Evolutionary conservation across 2,797 vertebrate species (phyloP), one percentile per base, ranked within the genome.

Genomic region (Diplodus puntazzo): DNA sequence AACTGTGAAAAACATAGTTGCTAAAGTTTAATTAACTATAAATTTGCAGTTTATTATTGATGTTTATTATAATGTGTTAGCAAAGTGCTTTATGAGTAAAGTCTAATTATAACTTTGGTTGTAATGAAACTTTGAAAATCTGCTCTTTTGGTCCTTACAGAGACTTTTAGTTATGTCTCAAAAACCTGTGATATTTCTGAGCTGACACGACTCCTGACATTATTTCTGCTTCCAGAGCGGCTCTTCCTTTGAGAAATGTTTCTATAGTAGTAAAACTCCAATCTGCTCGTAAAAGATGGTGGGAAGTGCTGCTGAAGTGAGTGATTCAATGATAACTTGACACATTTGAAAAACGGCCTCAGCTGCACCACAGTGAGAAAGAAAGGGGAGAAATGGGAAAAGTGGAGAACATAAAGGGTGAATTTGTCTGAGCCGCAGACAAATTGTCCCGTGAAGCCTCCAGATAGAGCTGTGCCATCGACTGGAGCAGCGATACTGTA

Each of bases 201-300:
- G 27, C 7, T n/a, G 23, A 39, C 0, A 27, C 9, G 2, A 48
- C 23, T 5, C 5, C 69, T 70, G 50, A 59, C 52, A 69, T 68
- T 46, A 62, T 67, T 52, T 62, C 69, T 62, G 10, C 74, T 73
- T 77, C 42, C 49, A 46, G 69, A 77, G 61, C 20, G 5, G 45
- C 53, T 64, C 27, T 27, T 69, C 61, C 59, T 72, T 72, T 75
- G 75, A 81, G 67, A 75, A 77, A 78, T 42, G 12, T 84, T 69
- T 75, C 59, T 34, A 18, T 17, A 49, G 4, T 27, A 75, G 54
- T 68, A 77, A 80, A 87, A 80, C 74, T 77, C 11, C 59, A 73
- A 46, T 83, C 66, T 69, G 64, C 73, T 64, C 11, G 1, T 84
- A 54, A 82, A 83, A 78, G 73, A 74, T 34, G 82, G 54, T 73